A percentile compares a stretch with the other conserved stretches of the same genome.
These are phyloP conservation scores for Andrena camellia DNA, from an alignment of 2,888 invertebrate genomes.

Conservation along the genomic window DNA sequence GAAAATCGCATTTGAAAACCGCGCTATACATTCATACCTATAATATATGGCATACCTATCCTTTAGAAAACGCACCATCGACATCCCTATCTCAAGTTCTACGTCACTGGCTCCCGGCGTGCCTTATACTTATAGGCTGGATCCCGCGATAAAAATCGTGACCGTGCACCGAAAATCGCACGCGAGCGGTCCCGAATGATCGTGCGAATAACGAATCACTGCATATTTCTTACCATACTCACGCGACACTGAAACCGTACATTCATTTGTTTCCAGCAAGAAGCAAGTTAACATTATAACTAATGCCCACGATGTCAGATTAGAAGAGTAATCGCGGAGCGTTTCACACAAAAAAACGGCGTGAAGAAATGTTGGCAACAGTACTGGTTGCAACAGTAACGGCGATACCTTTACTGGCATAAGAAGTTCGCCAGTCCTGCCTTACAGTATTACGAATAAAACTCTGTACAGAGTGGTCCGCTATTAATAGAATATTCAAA, in stretches of 20 bases:
- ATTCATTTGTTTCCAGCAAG: not conserved
- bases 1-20: not conserved
- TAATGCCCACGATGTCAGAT: not conserved
- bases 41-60: too few species aligned
- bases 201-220: too few species aligned
- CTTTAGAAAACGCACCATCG: too few species aligned
- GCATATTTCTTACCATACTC: not conserved
- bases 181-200: too few species aligned
- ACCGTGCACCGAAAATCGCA: too few species aligned
- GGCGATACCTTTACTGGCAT: constrained; percentile 16
- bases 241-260: not conserved
- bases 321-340: not conserved
- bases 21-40: not conserved
- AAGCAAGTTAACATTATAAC: constrained; percentile 3
- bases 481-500: too few species aligned
- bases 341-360: not conserved
- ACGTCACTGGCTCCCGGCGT: too few species aligned
- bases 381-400: constrained; percentile 8
- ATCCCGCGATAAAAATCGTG: too few species aligned
- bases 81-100: too few species aligned
- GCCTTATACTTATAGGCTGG: too few species aligned
- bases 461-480: too few species aligned
- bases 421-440: constrained; percentile 24
- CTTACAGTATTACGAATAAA: too few species aligned
- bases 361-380: constrained; percentile 29